These are phyloP conservation scores for Nematostella vectensis DNA, from an alignment of 92 coral and sea anemone genomes.

Conservation along the genomic window DNA sequence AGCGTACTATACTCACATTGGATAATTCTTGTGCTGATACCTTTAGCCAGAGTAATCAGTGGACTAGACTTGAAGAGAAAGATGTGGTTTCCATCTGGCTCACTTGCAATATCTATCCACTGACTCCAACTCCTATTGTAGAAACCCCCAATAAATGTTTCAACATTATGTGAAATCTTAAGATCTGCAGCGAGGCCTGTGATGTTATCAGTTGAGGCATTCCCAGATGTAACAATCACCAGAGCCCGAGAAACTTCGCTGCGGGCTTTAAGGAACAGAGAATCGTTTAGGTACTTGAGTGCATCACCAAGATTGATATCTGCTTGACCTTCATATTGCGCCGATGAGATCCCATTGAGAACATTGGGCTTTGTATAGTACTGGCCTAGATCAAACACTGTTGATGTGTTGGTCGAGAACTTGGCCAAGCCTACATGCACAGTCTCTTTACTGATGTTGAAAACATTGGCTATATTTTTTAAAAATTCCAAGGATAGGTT, in stretches of 20 bases:
- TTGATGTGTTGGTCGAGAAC: not conserved
- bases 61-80: too few relatives aligned
- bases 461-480: not conserved
- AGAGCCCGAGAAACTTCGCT: not conserved
- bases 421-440: not conserved
- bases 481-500: not conserved
- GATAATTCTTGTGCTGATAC: too few relatives aligned
- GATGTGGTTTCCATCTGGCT: too few relatives aligned
- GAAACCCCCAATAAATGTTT: not conserved
- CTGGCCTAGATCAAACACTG: not conserved
- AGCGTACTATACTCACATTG: too few relatives aligned
- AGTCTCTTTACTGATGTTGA: not conserved
- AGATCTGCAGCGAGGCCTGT: not conserved
- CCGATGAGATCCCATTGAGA: not conserved
- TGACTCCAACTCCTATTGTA: not conserved
- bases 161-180: not conserved
- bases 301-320: not conserved
- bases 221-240: not conserved
- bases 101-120: not conserved
- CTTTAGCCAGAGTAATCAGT: too few relatives aligned
- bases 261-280: not conserved
- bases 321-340: not conserved
- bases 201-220: not conserved
- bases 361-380: not conserved
- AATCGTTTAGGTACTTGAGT: not conserved